phyloP scores from a whole-genome alignment of 1,140 invertebrate genomes.

The Eriocheir sinensis region DNA sequence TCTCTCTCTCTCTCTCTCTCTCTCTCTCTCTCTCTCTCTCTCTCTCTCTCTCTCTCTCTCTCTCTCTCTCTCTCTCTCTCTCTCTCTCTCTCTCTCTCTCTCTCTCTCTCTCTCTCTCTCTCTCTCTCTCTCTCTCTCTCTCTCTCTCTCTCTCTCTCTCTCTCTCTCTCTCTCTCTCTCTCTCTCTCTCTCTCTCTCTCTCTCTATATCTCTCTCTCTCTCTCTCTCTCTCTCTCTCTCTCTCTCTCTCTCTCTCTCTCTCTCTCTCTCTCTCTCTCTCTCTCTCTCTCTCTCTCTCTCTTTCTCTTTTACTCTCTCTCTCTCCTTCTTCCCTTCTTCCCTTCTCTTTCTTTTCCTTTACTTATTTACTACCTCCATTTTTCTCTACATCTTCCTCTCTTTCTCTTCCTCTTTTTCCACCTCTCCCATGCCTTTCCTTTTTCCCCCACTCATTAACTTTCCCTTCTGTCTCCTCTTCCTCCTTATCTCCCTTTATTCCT shows the following conservation, averaged over 20 bases:
- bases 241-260: conserved; percentile 4
- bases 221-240: neutral
- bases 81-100: conserved; percentile 70
- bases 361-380: neutral
- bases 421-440: neutral
- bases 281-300: conserved; percentile 5
- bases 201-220: neutral
- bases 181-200: neutral
- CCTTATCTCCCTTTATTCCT: too few relatives aligned
- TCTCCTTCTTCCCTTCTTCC: neutral
- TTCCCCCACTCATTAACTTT: too few relatives aligned
- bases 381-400: neutral
- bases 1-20: neutral
- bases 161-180: neutral
- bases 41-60: conserved; percentile 63
- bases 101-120: conserved; percentile 49
- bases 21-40: conserved; percentile 29
- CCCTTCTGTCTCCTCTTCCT: too few relatives aligned
- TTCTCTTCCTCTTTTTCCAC: neutral
- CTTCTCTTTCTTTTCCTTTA: neutral
- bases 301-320: conserved; percentile 23
- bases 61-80: conserved; percentile 53
- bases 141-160: conserved; percentile 25
- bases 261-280: conserved; percentile 4
- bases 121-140: conserved; percentile 32